Base-by-base conservation (phyloP, 2,113 vertebrate species). In the Mus spicilegus region DNA sequence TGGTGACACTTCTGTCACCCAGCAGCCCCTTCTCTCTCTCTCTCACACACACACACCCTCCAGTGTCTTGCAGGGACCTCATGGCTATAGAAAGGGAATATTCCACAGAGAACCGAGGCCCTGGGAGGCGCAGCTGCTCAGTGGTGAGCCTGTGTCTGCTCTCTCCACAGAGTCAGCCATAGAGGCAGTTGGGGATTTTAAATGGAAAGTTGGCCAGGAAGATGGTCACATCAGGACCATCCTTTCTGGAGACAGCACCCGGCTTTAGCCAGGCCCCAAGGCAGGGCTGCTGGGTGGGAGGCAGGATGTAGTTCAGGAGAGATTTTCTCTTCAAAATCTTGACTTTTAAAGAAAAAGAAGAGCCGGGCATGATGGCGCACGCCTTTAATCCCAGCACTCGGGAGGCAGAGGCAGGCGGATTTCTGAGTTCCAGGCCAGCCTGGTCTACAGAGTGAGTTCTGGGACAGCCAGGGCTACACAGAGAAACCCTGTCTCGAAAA, bases 241-340 rank as follows among this genome's bases (percentile, higher is more conserved):
- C 2, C 36, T 73, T 12, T 16, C 42, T 14, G 36, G 26, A 13
- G 9, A 39, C 16, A 16, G 10, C 22, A 12, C 33, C 80, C 54
- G 10, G n/a, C 9, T 75, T 69, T 49, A 56, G 63, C 54, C 19
- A 58, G n/a, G 61, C 14, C 69, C 76, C 17, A 26, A 73, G 26
- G 33, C 69, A 87, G 96, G 87, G 61, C 49, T 26, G 39, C 77
- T 39, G 20, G 2, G 13, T 19, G 24, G 46, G 61, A 80, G 36
- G 84, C 24, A 70, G 65, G 77, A 12, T 33, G 65, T 72, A 54
- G 11, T 61, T 58, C 76, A 67, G n/a, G 58, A 91, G n/a, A 24
- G 75, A 54, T 26, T 86, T 92, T n/a, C 82, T 90, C 51, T 87
- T 87, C 3, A 54, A 89, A 91, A n/a, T 73, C 56, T 81, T 56